Evolutionary conservation across 2,113 vertebrate species (phyloP), one percentile per base, ranked within the genome.

Genomic region (Ophiodon elongatus): DNA sequence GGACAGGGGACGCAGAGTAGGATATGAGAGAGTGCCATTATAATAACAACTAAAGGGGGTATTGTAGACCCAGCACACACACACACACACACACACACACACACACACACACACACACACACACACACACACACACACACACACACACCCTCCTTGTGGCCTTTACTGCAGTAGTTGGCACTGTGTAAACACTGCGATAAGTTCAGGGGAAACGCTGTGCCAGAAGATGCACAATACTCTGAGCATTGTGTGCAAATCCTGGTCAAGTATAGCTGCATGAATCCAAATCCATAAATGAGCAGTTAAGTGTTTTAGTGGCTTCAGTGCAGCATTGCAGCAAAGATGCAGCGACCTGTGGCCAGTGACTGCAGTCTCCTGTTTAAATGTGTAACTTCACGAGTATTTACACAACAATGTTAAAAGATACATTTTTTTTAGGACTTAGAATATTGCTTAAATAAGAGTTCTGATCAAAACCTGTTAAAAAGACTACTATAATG

Each of bases 291-390:
- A 17, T 63, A 39, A 33, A 39, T 84, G 21, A 68, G 57, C 17
- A 37, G 59, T 57, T 62, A 6, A 56, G 27, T 52, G 25, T 56
- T 81, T 72, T 25, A 27, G 50, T 76, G 64, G 17, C 35, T 35
- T 84, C 27, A 43, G 65, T 86, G 83, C 54, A 88, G 76, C 83
- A 84, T 39, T 83, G 88, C 82, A 83, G 80, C 60, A 83, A 23
- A 70, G 64, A 75, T 66, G 64, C 59, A 84, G 64, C 15, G 11
- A 33, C 66, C 25, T 52, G 25, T 57, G 29, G 10, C 65, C 63
- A 33, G 29, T 33, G 50, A 54, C 64, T 80, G 52, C 67, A 77
- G 64, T 77, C 45, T 59, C 39, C 47, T 11, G 62, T 78, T 78
- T 59, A 33, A 74, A 2, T 69, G 17, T 73, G 39, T 67, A 31